These are phyloP conservation scores for Epinephelus fuscoguttatus DNA, from an alignment of 2,113 vertebrate genomes.

Conservation along the genomic window DNA sequence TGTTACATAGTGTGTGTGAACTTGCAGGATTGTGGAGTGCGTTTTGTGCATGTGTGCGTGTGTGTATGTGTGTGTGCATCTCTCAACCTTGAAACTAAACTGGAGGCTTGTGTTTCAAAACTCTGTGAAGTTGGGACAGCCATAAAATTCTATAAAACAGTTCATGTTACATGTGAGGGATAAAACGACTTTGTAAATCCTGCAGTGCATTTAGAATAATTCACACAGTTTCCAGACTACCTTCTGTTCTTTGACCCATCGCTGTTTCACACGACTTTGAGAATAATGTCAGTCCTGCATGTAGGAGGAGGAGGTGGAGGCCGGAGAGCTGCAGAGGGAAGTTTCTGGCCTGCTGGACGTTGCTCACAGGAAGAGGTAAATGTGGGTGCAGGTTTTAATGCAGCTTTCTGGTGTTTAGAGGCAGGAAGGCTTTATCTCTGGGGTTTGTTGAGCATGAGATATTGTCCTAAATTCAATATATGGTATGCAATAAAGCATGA, in stretches of 20 bases:
- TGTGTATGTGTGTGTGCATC: conserved; percentile 33
- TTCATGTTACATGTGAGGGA: conserved; percentile 68
- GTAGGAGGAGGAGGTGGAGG: not conserved
- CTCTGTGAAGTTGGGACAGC: conserved; percentile 64
- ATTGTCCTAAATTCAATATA: not conserved
- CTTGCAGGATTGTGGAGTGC: conserved; percentile 16
- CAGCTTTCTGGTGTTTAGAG: conserved; percentile 31
- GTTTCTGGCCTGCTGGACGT: not conserved
- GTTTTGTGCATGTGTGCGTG: conserved; percentile 32
- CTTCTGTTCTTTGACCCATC: not conserved
- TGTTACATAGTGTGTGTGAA: conserved; percentile 57
- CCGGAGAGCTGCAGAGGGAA: not conserved
- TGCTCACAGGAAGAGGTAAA: conserved; percentile 43
- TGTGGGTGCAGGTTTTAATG: conserved; percentile 34
- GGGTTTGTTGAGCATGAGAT: not conserved
- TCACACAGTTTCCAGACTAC: conserved; percentile 24
- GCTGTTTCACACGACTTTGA: conserved; percentile 29
- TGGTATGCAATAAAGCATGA: not conserved
- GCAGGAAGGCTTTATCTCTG: conserved; percentile 20
- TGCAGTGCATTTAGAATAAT: conserved; percentile 41
- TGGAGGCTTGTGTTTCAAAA: conserved; percentile 63
- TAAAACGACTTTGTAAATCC: conserved; percentile 54
- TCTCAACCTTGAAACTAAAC: conserved; percentile 55
- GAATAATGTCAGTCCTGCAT: conserved; percentile 9
- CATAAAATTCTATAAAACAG: conserved; percentile 63